A percentile compares a stretch with the other conserved stretches of the same genome.
These are phyloP conservation scores for Pangasianodon gigas DNA, from an alignment of 2,113 vertebrate genomes.

Conservation along the genomic window DNA sequence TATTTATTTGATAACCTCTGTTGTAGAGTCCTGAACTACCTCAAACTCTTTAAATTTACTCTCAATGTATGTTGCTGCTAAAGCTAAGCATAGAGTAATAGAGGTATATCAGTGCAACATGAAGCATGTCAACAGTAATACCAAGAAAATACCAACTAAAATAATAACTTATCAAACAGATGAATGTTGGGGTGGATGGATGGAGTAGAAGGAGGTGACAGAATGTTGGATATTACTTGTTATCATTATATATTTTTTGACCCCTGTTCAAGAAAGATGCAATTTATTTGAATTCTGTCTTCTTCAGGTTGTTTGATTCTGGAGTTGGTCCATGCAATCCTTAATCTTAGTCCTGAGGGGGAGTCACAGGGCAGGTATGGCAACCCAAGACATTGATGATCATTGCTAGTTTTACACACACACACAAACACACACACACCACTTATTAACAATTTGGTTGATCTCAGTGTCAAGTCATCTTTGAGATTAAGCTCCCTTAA, in stretches of 20 bases:
- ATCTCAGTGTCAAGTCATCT: not conserved
- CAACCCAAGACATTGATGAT: not conserved
- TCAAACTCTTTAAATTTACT: not conserved
- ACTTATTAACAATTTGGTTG: not conserved
- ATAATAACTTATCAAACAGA: not conserved
- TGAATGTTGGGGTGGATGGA: not conserved
- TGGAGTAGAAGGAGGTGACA: not conserved
- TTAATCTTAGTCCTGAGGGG: slow-evolving; percentile 89
- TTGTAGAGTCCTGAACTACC: not conserved
- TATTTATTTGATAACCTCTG: not conserved
- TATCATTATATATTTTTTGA: not conserved
- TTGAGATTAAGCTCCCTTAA: not conserved
- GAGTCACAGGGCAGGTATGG: slow-evolving; percentile 84
- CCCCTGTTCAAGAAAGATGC: not conserved
- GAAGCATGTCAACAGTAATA: not conserved
- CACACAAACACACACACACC: not conserved
- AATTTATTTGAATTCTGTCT: not conserved
- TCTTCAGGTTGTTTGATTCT: slow-evolving; percentile 87
- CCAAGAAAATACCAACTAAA: not conserved
- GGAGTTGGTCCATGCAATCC: slow-evolving; percentile 93
- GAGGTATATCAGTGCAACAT: not conserved
- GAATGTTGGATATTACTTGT: not conserved
- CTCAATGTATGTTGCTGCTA: not conserved
- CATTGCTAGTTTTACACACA: not conserved
- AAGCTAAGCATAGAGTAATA: not conserved